Base-by-base conservation (phyloP, 1,140 invertebrate genomes). In the Trachelipus rathkii region DNA sequence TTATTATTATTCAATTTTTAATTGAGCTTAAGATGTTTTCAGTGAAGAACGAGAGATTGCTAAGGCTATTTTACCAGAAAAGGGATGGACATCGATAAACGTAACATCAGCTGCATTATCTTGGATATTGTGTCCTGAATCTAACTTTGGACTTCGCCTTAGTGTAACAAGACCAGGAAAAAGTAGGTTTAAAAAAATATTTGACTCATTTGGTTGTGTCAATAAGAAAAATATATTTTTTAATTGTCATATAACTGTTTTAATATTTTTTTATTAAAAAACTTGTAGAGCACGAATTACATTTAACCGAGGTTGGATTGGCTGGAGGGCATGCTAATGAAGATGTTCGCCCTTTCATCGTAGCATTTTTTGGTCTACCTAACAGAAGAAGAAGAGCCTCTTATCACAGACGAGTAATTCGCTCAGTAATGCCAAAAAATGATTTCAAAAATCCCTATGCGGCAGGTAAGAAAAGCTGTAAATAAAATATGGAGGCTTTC, bases 141-240 rank as follows among this genome's bases (percentile, higher is more conserved):
- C 90, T n/a, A 97, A 97, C 85, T 89, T 90, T 74, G 95, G 95
- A 68, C 88, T 97, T n/a, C 95, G 94, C 84, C 87, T 95, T n/a
- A 91, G 92, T 0, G 90, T 94, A 0, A 91, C 78, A n/a, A 69
- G 46, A 19, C 45, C 77, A 11, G 78, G 78, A 72, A 66, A 50
- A 9, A 60, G 78, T 78, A 75, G 82, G 78, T 78, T 60, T 33
- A 33, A 33, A 33, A n/a, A n/a, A n/a, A n/a, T n/a, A n/a, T n/a
- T n/a, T n/a, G n/a, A n/a, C n/a, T n/a, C n/a, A n/a, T n/a, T n/a
- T n/a, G n/a, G n/a, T n/a, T n/a, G n/a, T n/a, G n/a, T n/a, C n/a
- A n/a, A n/a, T n/a, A n/a, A n/a, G n/a, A n/a, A n/a, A n/a, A n/a
- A n/a, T n/a, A n/a, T n/a, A n/a, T n/a, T n/a, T n/a, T n/a, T n/a